Percentiles rank a stretch among this genome's conserved stretches.
Evolutionary conservation across 1,140 invertebrate genomes (phyloP).

Genomic region (Drosophila hydei): DNA sequence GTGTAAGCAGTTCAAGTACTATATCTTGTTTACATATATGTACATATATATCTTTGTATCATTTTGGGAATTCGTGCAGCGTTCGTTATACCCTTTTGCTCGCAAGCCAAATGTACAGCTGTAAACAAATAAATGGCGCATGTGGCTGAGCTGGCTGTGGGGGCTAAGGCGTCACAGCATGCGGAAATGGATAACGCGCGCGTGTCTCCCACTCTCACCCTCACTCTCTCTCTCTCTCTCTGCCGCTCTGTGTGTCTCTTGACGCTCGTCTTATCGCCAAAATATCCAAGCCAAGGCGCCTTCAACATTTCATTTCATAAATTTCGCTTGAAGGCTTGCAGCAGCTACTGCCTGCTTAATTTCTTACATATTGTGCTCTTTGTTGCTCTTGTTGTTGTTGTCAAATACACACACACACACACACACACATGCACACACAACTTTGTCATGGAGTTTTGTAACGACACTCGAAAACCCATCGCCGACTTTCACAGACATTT

Average conservation of each 20-base stretch:
- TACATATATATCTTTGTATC: not conserved
- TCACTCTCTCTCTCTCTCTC: not conserved
- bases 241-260: conserved; percentile 3
- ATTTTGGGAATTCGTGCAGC: conserved; percentile 1
- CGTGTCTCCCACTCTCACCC: not conserved
- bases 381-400: conserved; percentile 11
- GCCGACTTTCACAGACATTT: conserved; percentile 35
- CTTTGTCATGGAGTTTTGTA: conserved; percentile 43
- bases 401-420: conserved; percentile 9
- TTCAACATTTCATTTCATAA: conserved; percentile 55
- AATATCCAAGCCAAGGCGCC: conserved; percentile 38
- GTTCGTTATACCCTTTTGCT: conserved; percentile 9
- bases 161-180: conserved; percentile 43
- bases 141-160: not conserved
- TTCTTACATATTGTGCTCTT: conserved; percentile 40
- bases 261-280: conserved; percentile 33
- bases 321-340: conserved; percentile 41
- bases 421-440: conserved; percentile 14
- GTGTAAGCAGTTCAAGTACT: not conserved
- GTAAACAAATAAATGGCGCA: conserved; percentile 22
- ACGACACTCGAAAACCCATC: conserved; percentile 42
- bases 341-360: conserved; percentile 36
- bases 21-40: conserved; percentile 5
- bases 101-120: conserved; percentile 14
- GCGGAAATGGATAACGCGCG: conserved; percentile 45